A percentile compares a stretch with the other conserved stretches of the same genome.
Evolutionary conservation across 2,797 vertebrate species (phyloP).

Genomic region (Sebastes hopkinsi): DNA sequence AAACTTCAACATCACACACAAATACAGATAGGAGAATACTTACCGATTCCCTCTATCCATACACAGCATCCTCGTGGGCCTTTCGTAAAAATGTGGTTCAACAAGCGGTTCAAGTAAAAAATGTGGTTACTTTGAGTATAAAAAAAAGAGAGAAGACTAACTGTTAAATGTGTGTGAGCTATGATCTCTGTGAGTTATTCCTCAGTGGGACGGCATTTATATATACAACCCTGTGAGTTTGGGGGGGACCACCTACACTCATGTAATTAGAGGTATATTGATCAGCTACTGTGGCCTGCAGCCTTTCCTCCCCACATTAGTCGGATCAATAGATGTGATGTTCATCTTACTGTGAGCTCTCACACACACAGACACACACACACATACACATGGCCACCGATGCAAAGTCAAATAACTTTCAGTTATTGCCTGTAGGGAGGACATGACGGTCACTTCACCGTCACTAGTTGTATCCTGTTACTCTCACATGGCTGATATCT

Average conservation of each 20-base stretch:
- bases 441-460: slow-evolving; percentile 47
- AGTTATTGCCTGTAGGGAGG: slow-evolving; percentile 68
- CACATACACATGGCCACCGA: slow-evolving; percentile 13
- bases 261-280: slow-evolving; percentile 84
- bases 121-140: not conserved
- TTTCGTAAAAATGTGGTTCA: not conserved
- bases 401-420: slow-evolving; percentile 57
- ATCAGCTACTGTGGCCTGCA: slow-evolving; percentile 77
- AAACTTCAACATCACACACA: not conserved
- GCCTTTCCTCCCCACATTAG: slow-evolving; percentile 83
- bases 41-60: slow-evolving; percentile 31
- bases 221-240: slow-evolving; percentile 68
- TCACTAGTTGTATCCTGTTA: not conserved
- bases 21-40: slow-evolving; percentile 31
- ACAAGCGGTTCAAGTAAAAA: not conserved
- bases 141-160: not conserved
- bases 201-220: slow-evolving; percentile 72
- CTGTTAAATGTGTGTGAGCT: slow-evolving; percentile 9
- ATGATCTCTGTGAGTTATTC: slow-evolving; percentile 36
- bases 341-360: slow-evolving; percentile 69
- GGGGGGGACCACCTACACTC: slow-evolving; percentile 26
- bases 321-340: slow-evolving; percentile 84
- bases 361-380: slow-evolving; percentile 17
- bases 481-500: not conserved
- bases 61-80: not conserved